A percentile compares a stretch with the other conserved stretches of the same genome.
Evolutionary conservation across 2,113 vertebrate genomes (phyloP).

Genomic region (Tragelaphus buxtoni): DNA sequence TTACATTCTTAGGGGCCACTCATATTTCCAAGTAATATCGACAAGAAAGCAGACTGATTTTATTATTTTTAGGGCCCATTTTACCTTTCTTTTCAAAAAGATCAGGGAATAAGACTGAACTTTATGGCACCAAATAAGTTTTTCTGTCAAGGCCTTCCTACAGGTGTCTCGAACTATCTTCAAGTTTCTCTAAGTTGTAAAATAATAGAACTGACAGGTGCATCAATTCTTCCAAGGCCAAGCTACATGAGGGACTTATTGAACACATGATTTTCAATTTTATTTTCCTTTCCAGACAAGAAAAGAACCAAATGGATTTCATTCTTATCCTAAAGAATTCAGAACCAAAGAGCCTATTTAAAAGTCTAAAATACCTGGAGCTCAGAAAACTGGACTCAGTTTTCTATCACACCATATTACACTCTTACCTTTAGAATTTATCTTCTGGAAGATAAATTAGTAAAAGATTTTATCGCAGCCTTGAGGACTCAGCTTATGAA

Average conservation of each 20-base stretch:
- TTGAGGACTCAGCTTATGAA: background rate
- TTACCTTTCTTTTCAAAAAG: conserved; percentile 22
- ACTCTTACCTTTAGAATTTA: background rate
- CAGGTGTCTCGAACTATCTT: background rate
- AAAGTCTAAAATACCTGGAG: background rate
- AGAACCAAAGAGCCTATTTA: background rate
- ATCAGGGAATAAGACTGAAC: background rate
- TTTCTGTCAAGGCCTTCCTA: background rate
- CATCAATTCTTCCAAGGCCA: background rate
- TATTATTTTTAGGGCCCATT: background rate
- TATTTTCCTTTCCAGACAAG: background rate
- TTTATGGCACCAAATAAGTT: background rate
- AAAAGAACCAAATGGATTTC: background rate
- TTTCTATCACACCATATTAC: background rate
- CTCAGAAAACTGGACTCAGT: background rate
- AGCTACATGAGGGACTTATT: background rate
- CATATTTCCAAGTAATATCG: background rate
- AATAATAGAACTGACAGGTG: background rate
- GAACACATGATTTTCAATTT: background rate
- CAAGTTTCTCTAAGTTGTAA: background rate
- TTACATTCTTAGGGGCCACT: background rate
- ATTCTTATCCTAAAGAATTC: background rate
- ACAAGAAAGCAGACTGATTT: background rate
- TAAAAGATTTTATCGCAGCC: background rate
- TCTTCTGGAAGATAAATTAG: background rate